These are phyloP conservation scores for Trididemnum miniatum DNA, from an alignment of 23 tunicate genomes.

Conservation along the genomic window DNA sequence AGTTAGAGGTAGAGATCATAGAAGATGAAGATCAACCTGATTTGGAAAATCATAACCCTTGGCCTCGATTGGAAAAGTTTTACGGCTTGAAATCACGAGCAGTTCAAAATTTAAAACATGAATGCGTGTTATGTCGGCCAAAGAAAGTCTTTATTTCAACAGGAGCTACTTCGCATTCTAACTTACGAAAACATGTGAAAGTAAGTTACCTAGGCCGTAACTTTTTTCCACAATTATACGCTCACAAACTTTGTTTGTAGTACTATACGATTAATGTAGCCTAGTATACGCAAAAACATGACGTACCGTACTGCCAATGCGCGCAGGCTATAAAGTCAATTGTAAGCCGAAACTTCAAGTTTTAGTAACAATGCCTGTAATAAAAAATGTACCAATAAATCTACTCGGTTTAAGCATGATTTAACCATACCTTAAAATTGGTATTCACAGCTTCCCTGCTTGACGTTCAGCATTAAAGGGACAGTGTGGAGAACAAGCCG, in stretches of 20 bases:
- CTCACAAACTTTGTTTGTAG: not conserved
- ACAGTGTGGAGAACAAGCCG: too few relatives aligned
- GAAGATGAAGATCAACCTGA: not conserved
- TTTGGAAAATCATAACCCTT: not conserved
- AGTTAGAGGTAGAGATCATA: not conserved
- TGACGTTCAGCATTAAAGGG: too few relatives aligned
- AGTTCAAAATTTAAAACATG: not conserved
- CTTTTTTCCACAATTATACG: not conserved
- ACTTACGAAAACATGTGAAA: not conserved
- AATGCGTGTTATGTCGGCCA: slow-evolving; percentile 1
- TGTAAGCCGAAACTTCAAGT: not conserved
- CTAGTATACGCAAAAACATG: not conserved
- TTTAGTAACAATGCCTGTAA: not conserved
- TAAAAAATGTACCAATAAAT: not conserved
- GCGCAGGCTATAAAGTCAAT: not conserved
- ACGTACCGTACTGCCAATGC: not conserved
- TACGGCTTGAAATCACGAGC: not conserved
- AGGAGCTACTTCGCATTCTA: too few relatives aligned
- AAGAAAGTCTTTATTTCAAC: not conserved
- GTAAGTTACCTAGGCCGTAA: not conserved
- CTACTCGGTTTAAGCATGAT: not conserved
- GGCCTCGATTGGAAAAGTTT: not conserved
- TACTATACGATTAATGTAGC: not conserved
- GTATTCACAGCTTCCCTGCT: too few relatives aligned
- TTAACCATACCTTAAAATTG: too few relatives aligned